Conservation (phyloP, 2,113 vertebrate species). For the Sigmodon hispidus region DNA sequence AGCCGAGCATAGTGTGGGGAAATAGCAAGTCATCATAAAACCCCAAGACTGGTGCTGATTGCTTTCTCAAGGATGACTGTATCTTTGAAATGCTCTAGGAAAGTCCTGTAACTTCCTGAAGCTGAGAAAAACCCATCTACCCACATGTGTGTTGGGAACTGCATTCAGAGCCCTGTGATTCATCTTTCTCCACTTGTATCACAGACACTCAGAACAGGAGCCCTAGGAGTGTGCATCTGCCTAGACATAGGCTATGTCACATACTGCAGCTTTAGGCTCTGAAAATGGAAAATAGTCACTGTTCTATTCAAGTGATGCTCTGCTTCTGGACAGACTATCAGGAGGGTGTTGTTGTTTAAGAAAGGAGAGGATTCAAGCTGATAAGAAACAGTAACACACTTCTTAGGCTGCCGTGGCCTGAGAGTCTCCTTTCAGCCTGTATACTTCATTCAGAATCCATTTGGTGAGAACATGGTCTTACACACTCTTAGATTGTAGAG, state of each 20-base stretch:
- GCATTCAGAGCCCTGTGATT: not conserved
- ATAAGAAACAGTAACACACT: not conserved
- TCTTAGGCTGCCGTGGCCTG: not conserved
- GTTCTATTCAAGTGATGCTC: not conserved
- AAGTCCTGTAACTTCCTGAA: not conserved
- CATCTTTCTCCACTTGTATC: not conserved
- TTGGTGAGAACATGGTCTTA: not conserved
- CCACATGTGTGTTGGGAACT: not conserved
- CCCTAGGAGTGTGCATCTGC: not conserved
- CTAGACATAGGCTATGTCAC: accelerated
- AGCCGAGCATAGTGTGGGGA: not conserved
- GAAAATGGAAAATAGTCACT: not conserved
- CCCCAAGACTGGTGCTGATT: not conserved
- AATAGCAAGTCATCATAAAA: not conserved
- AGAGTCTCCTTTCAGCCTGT: not conserved
- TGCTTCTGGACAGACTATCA: not conserved
- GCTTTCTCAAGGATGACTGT: not conserved
- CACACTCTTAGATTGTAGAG: not conserved
- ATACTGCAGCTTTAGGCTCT: not conserved
- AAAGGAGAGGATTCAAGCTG: not conserved
- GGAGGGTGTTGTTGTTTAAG: not conserved
- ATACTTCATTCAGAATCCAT: not conserved
- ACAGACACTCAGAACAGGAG: not conserved
- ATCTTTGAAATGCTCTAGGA: not conserved
- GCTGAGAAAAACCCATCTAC: not conserved